These are phyloP conservation scores for Myathropa florea DNA, from an alignment of 2,888 invertebrate genomes.

Conservation along the genomic window DNA sequence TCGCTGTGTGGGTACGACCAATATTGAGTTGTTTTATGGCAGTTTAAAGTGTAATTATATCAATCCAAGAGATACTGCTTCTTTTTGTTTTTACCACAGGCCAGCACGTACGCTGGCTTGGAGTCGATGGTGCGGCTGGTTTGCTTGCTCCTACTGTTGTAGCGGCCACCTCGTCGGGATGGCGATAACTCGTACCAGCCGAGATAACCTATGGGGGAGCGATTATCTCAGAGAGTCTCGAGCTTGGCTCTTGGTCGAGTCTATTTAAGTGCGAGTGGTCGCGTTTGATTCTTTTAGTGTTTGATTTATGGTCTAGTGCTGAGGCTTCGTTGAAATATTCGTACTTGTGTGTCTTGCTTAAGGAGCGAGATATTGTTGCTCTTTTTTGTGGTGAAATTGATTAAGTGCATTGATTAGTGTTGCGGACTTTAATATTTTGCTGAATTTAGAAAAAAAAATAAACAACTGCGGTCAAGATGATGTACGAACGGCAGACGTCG, in stretches of 20 bases:
- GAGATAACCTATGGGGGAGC: slow-evolving; percentile 58
- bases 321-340: neutral
- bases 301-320: slow-evolving; percentile 55
- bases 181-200: slow-evolving; percentile 41
- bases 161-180: slow-evolving; percentile 44
- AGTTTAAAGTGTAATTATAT: neutral
- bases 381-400: neutral
- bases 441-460: neutral
- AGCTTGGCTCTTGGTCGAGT: slow-evolving; percentile 32
- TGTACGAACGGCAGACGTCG: slow-evolving; percentile 77
- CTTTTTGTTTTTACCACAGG: neutral
- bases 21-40: neutral
- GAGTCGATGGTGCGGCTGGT: neutral
- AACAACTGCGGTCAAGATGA: slow-evolving; percentile 59
- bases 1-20: neutral
- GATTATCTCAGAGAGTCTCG: slow-evolving; percentile 49
- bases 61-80: neutral
- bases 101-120: neutral
- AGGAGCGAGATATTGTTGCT: neutral
- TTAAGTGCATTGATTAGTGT: neutral
- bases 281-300: slow-evolving; percentile 57
- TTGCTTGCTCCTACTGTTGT: neutral
- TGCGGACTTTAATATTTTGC: neutral
- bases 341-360: neutral
- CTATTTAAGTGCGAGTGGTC: slow-evolving; percentile 59